Base-by-base conservation (phyloP, 2,888 invertebrate species). In the Eurytoma adleriae region DNA sequence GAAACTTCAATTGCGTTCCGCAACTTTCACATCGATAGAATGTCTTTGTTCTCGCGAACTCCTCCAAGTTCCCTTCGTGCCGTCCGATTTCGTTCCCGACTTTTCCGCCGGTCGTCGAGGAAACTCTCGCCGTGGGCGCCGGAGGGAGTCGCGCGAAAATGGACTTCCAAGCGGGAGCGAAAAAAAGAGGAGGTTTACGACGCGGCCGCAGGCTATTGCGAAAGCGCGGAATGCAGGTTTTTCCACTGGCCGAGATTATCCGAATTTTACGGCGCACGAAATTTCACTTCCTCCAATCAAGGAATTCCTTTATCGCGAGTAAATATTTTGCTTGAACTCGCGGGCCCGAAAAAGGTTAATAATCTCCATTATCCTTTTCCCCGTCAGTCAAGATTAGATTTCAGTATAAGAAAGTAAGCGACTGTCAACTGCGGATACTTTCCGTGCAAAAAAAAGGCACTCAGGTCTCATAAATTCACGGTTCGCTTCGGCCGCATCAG, bases 251-350 rank as follows among this genome's bases (percentile, higher is more conserved):
- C 18, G n/a, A 50, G 54, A 64, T 62, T 64, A 73, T 73, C 56
- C 54, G 56, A 57, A 66, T 74, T 73, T 74, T 66, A 74, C 66
- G 66, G 48, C 24, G 24, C 1, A 14, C 56, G 48, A 27, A 24
- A 57, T 74, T 66, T 67, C n/a, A n/a, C 16, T 20, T 27, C 4
- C 52, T 50, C 71, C 71, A 78, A 78, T 78, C 71, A 71, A 71
- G 71, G 66, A 71, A 71, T 71, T 78, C 52, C 66, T 66, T 66
- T 66, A 78, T 78, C 66, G 77, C 62, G 14, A 62, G 24, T 27
- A 64, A n/a, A 64, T 64, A 40, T n/a, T 54, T n/a, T 54, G 13
- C 54, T 10, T 10, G 5, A 40, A 7, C 1, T 40, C 40, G 1
- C 40, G 40, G 10, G 10, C 40, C 40, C 40, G 10, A 40, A 40